phyloP scores from a whole-genome alignment of 2,888 invertebrate species.

The Meteorus colon region DNA sequence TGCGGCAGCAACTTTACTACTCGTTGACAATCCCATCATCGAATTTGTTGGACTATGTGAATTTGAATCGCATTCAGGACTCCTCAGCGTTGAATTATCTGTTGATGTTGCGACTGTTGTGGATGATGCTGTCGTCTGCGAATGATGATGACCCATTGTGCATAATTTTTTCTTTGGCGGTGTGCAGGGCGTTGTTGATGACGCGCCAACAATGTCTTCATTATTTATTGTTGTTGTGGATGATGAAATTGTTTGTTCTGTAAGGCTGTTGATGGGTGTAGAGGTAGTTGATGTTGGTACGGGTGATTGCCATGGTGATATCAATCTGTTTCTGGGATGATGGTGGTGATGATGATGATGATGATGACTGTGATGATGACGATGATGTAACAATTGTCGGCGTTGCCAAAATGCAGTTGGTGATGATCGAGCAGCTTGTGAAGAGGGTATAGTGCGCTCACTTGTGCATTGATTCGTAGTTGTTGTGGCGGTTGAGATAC shows the following conservation, averaged over 20 bases:
- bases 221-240: conserved; percentile 34
- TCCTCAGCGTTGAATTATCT: conserved; percentile 10
- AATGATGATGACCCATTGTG: conserved; percentile 60
- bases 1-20: conserved; percentile 61
- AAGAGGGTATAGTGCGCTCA: conserved; percentile 45
- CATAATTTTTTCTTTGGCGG: conserved; percentile 66
- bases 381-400: conserved; percentile 48
- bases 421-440: conserved; percentile 45
- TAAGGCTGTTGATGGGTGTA: conserved; percentile 40
- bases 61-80: conserved; percentile 50
- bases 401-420: conserved; percentile 40
- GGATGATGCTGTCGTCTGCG: conserved; percentile 43
- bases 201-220: conserved; percentile 2
- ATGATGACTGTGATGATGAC: conserved; percentile 58
- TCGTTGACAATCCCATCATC: conserved; percentile 66
- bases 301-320: conserved; percentile 43
- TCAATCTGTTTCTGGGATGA: conserved; percentile 59
- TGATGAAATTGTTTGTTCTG: conserved; percentile 48
- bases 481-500: conserved; percentile 56
- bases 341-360: conserved; percentile 60
- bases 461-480: conserved; percentile 54
- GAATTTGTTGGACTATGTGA: conserved; percentile 59
- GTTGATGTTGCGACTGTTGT: neutral
- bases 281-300: conserved; percentile 41
- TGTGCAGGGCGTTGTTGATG: conserved; percentile 47